Evolutionary conservation across 2,113 vertebrate species (phyloP), one percentile per base, ranked within the genome.

Genomic region (Larimichthys crocea): DNA sequence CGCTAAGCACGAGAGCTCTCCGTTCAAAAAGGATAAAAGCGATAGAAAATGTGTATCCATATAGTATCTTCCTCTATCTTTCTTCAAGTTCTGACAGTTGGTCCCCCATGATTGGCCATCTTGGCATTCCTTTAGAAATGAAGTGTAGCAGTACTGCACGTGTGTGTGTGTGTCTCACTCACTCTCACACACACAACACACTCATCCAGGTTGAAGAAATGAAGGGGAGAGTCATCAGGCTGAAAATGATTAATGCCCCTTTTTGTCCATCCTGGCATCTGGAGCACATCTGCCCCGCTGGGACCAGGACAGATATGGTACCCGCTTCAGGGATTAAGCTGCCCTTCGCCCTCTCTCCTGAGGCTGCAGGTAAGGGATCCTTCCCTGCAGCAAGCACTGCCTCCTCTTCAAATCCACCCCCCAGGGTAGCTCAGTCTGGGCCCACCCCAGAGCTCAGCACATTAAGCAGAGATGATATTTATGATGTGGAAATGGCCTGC

Each of bases 181-280:
- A 49, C 53, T 49, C 53, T 24, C 56, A 92, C 65, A 53, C 65
- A 53, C 84, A 92, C 73, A 61, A 40, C 7, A 22, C 10, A 65
- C 82, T 83, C 86, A 91, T 85, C 69, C 62, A 42, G 62, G 75
- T 74, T 76, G 71, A 86, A 76, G 84, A 79, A 70, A 82, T 86
- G 76, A 85, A 80, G 67, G 59, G 89, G 89, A 89, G 87, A 95
- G 92, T 81, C 87, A 93, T 90, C 92, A 88, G 89, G 83, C 91
- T 91, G 86, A 93, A 90, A 88, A 95, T 96, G 94, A 97, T 96
- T 94, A 95, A 96, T 96, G 90, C 91, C 56, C 24, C 88, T 84
- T 86, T 91, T 88, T 81, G 89, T 94, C 81, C 56, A 61, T 70
- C 83, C 74, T 89, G 86, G 70, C 89, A 88, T 89, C 88, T 85